Base-by-base conservation (phyloP, 2,888 invertebrate species). In the Tenthredo mesomela region DNA sequence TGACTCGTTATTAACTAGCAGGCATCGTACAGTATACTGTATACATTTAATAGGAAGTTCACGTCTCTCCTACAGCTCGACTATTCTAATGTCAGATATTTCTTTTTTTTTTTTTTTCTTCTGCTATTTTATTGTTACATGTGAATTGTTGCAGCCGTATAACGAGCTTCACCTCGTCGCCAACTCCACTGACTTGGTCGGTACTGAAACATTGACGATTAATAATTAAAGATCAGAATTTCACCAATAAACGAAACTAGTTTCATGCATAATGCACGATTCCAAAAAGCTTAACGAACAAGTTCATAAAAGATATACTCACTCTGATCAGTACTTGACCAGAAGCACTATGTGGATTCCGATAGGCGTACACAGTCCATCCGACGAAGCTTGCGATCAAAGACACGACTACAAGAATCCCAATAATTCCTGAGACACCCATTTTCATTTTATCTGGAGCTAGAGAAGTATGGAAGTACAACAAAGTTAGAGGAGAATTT, bases 321-420 rank as follows among this genome's bases (percentile, higher is more conserved):
- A 99, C 99, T 96, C 98, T 97, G 91, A 99, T 99, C 84, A 99
- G 95, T 91, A 99, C 95, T 94, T 99, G 98, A 86, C 99, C 99
- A 89, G 98, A 98, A 82, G 97, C 96, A 7, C 98, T 97, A 92
- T 98, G 98, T 1, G 99, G 99, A 94, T 99, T 98, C 92, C 97
- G 96, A 94, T 99, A 99, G 5, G 99, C 99, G 93, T 99, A 99
- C 25, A 97, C 94, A 25, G 97, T 93, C 99, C 99, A 99, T 10
- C 96, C 95, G 40, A 95, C 95, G n/a, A 96, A 90, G 47, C 95
- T 95, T 84, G 95, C 94, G 12, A 97, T 93, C 73, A 98, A 93
- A 0, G 96, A 95, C 84, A 98, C 93, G 40, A 97, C 94, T 75
- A 97, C 94, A 88, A 97, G 94, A 29, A 97, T 95, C 6, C 96